A percentile compares a stretch with the other conserved stretches of the same genome.
Conservation (phyloP, 2,797 vertebrate species). For the Myotis vivesi region DNA sequence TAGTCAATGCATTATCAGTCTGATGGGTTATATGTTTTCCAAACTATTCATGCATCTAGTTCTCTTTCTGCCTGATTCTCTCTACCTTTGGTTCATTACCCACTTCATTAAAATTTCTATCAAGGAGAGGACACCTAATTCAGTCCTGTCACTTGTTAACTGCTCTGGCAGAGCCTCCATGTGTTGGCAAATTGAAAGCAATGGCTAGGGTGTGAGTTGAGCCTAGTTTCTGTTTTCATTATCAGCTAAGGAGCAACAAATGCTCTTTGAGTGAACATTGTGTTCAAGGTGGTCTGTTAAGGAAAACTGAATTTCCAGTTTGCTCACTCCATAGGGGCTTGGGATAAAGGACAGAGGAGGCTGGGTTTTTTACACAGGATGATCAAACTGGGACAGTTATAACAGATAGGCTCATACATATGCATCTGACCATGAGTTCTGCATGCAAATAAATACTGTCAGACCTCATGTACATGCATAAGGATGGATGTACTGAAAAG, state of each 20-base stretch:
- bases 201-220: not conserved
- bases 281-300: not conserved
- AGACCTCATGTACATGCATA: not conserved
- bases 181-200: constrained; percentile 55
- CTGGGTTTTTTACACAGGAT: not conserved
- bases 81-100: constrained; percentile 53
- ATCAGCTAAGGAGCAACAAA: not conserved
- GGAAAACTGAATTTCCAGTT: not conserved
- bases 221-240: not conserved
- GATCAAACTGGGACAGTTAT: not conserved
- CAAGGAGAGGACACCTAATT: constrained; percentile 42
- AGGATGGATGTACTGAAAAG: not conserved
- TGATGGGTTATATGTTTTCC: not conserved
- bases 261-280: not conserved
- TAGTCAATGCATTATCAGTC: not conserved
- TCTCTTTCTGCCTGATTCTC: constrained; percentile 39
- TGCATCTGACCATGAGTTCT: not conserved
- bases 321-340: not conserved
- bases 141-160: not conserved
- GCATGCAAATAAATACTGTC: not conserved
- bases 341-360: not conserved
- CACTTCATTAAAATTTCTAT: constrained; percentile 62
- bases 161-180: not conserved
- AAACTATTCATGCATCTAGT: not conserved
- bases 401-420: not conserved